Conservation (phyloP, 2,113 vertebrate genomes). For the Seriola dumerili region DNA sequence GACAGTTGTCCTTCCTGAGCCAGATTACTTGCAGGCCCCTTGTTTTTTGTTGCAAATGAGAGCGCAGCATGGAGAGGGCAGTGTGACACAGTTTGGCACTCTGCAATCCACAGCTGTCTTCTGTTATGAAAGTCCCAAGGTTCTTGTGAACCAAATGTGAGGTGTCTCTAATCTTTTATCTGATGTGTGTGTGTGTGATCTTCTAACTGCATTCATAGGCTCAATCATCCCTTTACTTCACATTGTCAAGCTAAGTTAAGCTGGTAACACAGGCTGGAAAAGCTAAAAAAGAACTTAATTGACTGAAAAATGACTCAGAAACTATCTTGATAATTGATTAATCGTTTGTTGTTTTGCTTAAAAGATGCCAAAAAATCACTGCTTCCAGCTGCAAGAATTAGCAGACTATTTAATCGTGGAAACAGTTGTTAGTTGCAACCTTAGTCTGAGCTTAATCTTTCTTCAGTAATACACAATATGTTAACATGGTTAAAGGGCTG, state of each 20-base stretch:
- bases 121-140: constrained; percentile 8
- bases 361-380: background rate
- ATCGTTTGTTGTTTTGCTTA: background rate
- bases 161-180: constrained; percentile 17
- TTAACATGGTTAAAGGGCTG: background rate
- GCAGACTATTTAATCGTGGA: background rate
- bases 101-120: background rate
- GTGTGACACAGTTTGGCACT: constrained; percentile 24
- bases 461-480: background rate
- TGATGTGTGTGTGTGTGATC: background rate
- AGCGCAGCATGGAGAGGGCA: constrained; percentile 13
- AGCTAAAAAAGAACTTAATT: background rate
- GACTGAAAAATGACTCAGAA: background rate
- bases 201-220: background rate
- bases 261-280: background rate
- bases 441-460: background rate
- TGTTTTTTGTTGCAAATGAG: constrained; percentile 13
- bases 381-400: background rate
- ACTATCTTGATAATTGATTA: background rate
- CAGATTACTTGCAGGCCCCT: constrained; percentile 28
- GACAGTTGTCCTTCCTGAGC: constrained; percentile 1
- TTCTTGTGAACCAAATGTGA: constrained; percentile 5
- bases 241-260: background rate
- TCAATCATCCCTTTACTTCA: background rate
- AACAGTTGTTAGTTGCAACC: background rate